Conservation (phyloP, 2,888 invertebrate species). For the Caenorhabditis doughertyi region DNA sequence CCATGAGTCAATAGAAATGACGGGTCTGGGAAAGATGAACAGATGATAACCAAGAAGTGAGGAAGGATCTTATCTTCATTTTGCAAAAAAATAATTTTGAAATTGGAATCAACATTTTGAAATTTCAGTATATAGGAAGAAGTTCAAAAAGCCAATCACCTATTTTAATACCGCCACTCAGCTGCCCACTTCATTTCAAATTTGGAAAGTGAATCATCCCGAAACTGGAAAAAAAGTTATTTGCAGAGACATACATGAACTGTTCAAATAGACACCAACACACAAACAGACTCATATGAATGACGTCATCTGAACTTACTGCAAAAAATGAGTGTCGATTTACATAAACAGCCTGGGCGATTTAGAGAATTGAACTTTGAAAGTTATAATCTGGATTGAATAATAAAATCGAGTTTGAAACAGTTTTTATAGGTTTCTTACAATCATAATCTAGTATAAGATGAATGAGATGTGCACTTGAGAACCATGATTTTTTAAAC, state of each 20-base stretch:
- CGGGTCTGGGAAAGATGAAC: background rate
- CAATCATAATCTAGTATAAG: too few relatives aligned
- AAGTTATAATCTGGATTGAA: background rate
- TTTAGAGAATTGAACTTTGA: background rate
- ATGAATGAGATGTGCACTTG: too few relatives aligned
- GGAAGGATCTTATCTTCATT: background rate
- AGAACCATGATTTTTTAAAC: too few relatives aligned
- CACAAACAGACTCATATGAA: slow-evolving; percentile 17
- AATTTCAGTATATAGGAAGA: too few relatives aligned
- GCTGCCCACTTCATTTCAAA: slow-evolving; percentile 29
- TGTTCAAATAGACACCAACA: slow-evolving; percentile 52
- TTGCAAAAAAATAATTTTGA: background rate
- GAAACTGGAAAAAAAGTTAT: slow-evolving; percentile 26
- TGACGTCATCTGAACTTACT: slow-evolving; percentile 27
- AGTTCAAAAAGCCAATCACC: too few relatives aligned
- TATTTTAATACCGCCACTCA: background rate
- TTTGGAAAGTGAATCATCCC: slow-evolving; percentile 24
- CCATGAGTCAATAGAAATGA: slow-evolving; percentile 47
- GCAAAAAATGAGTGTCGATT: slow-evolving; percentile 13
- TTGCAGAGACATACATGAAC: slow-evolving; percentile 54
- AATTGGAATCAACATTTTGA: background rate
- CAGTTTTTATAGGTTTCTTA: too few relatives aligned
- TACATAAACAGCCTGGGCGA: slow-evolving; percentile 3
- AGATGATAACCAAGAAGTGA: slow-evolving; percentile 8
- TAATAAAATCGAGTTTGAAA: background rate